phyloP scores from a whole-genome alignment of 2,888 invertebrate genomes.

The Chloroclysta siterata region DNA sequence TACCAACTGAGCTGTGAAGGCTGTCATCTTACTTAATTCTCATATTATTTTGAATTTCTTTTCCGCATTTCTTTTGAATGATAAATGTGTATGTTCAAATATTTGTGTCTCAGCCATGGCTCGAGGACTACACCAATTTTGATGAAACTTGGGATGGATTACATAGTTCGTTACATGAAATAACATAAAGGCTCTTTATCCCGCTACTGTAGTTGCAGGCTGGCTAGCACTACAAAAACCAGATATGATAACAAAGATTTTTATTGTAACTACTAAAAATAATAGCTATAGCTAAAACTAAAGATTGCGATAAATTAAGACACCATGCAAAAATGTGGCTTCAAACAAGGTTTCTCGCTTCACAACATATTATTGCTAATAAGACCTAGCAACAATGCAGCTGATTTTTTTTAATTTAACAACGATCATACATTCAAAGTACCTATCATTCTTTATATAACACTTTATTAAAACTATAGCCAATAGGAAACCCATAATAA shows the following conservation, averaged over 20 bases:
- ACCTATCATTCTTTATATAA: slow-evolving; percentile 5
- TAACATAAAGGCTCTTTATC: too few relatives aligned
- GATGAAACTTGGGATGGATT: too few relatives aligned
- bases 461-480: background rate
- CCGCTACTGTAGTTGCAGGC: too few relatives aligned
- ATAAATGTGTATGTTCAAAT: too few relatives aligned
- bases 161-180: too few relatives aligned
- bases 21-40: too few relatives aligned
- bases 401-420: background rate
- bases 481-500: slow-evolving; percentile 3
- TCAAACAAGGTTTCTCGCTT: background rate
- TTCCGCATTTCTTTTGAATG: too few relatives aligned
- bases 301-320: slow-evolving; percentile 9
- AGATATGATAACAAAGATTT: slow-evolving; percentile 25
- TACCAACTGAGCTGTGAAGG: too few relatives aligned
- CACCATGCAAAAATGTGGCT: slow-evolving; percentile 7
- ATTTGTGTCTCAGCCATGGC: too few relatives aligned
- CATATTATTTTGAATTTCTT: too few relatives aligned
- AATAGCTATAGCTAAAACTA: slow-evolving; percentile 24
- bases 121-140: too few relatives aligned
- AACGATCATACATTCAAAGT: slow-evolving; percentile 7
- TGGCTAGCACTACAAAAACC: too few relatives aligned
- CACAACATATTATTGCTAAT: background rate
- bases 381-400: background rate
- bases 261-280: slow-evolving; percentile 26